Percentiles rank a stretch among this genome's conserved stretches.
phyloP scores from a whole-genome alignment of 2,113 vertebrate species.

The Salminus brasiliensis region DNA sequence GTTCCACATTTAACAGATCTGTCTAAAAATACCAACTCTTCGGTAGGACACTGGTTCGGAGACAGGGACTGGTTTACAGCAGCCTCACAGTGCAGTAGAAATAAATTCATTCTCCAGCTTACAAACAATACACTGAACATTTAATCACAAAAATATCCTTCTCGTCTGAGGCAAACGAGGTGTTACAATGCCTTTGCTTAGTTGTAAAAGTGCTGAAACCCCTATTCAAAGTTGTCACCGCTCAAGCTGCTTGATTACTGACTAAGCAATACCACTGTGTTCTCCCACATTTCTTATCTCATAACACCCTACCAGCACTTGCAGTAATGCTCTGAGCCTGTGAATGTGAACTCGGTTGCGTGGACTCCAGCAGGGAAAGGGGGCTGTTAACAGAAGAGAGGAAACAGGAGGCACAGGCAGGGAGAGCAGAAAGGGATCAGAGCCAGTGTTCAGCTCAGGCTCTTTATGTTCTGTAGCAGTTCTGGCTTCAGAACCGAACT shows the following conservation, averaged over 20 bases:
- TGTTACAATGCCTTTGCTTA: not conserved
- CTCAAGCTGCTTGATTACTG: not conserved
- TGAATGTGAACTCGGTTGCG: not conserved
- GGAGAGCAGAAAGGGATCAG: not conserved
- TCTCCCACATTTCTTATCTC: not conserved
- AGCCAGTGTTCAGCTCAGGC: slow-evolving; percentile 78
- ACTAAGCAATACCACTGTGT: not conserved
- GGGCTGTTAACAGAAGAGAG: not conserved
- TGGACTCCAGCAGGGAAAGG: slow-evolving; percentile 27
- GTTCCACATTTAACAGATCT: not conserved
- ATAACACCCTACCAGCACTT: slow-evolving; percentile 6
- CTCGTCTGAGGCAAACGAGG: not conserved
- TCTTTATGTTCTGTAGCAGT: slow-evolving; percentile 75
- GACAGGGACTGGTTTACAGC: not conserved
- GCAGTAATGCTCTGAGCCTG: not conserved
- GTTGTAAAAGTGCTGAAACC: not conserved
- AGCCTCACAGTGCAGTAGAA: slow-evolving; percentile 28
- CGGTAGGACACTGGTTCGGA: not conserved
- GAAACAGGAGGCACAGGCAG: not conserved
- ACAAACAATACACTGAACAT: not conserved
- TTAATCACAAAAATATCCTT: not conserved
- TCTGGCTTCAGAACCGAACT: slow-evolving; percentile 76
- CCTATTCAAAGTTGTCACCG: not conserved
- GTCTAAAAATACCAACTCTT: not conserved
- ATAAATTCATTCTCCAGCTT: not conserved